Percentiles rank a stretch among this genome's conserved stretches.
These are phyloP conservation scores for Brienomyrus longianalis DNA, from an alignment of 2,113 vertebrate genomes.

Conservation along the genomic window DNA sequence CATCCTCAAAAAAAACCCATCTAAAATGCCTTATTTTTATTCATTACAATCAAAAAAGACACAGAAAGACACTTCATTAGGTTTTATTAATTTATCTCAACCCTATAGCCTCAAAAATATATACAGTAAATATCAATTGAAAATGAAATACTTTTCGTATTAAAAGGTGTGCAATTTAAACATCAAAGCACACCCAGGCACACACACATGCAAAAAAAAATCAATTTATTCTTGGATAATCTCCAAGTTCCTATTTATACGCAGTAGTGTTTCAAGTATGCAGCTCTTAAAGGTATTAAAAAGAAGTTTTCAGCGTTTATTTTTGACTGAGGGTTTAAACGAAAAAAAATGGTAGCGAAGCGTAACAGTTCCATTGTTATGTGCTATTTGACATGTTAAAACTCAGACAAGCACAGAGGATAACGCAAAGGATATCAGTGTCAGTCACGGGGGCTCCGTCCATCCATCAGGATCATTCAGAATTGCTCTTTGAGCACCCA, in stretches of 20 bases:
- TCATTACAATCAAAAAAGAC: not conserved
- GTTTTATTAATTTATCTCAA: not conserved
- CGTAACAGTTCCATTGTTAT: not conserved
- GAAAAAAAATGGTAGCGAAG: not conserved
- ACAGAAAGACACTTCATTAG: not conserved
- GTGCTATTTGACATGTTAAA: not conserved
- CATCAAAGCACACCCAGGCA: not conserved
- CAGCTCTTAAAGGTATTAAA: not conserved
- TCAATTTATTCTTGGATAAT: constrained; percentile 1
- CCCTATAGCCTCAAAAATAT: not conserved
- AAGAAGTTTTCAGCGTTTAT: not conserved
- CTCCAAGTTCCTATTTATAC: not conserved
- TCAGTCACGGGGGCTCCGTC: not conserved
- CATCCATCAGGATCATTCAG: not conserved
- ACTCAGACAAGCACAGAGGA: not conserved
- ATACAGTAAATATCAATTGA: not conserved
- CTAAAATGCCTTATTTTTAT: not conserved
- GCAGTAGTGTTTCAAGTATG: not conserved
- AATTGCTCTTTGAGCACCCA: not conserved
- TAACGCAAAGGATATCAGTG: not conserved
- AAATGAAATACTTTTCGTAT: not conserved
- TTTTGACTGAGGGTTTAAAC: not conserved
- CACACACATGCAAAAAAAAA: not conserved
- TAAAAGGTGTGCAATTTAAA: not conserved
- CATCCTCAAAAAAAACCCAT: not conserved